Base-by-base conservation (phyloP, 1,140 invertebrate genomes). In the Leptinotarsa undecemlineata region DNA sequence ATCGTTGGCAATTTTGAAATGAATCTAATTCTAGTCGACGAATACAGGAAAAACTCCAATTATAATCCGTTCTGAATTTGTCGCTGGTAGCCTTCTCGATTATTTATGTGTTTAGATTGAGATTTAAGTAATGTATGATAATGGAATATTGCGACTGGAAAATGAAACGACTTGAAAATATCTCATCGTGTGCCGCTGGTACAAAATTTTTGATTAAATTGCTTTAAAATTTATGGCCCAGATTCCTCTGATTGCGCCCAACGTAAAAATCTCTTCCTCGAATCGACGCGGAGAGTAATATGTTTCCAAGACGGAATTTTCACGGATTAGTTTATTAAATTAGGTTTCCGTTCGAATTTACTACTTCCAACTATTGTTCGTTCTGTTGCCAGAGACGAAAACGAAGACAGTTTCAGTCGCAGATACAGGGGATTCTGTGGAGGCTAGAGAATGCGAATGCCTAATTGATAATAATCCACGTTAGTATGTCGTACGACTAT, bases 91-190 rank as follows among this genome's bases (percentile, higher is more conserved):
- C 71, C 69, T 64, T 63, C 60, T 76, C 26, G 73, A 77, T 73
- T 78, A 78, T 78, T 78, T 78, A 78, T 78, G 77, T 76, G 77
- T 76, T 78, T 76, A 78, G 77, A 78, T 78, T 77, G 76, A 73
- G 71, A 72, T 76, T 74, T 78, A 77, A 77, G 76, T 77, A 77
- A 77, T 77, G 74, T 69, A 77, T 73, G 77, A 78, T 76, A 78
- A 78, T 76, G 77, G 74, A 76, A 76, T 75, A 75, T 75, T 72
- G 74, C 74, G 63, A 68, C 73, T 66, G 51, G 23, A 76, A 75
- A 76, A 69, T 61, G 73, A 74, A 76, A 74, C 72, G 74, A 76
- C 74, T 76, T 76, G 74, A 60, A 76, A 76, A 73, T 68, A 76
- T 76, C 74, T 76, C 74, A 70, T 64, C 62, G 71, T 64, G 68